A percentile compares a stretch with the other conserved stretches of the same genome.
These are phyloP conservation scores for Oxycera nigricornis DNA, from an alignment of 2,888 invertebrate species.

Conservation along the genomic window DNA sequence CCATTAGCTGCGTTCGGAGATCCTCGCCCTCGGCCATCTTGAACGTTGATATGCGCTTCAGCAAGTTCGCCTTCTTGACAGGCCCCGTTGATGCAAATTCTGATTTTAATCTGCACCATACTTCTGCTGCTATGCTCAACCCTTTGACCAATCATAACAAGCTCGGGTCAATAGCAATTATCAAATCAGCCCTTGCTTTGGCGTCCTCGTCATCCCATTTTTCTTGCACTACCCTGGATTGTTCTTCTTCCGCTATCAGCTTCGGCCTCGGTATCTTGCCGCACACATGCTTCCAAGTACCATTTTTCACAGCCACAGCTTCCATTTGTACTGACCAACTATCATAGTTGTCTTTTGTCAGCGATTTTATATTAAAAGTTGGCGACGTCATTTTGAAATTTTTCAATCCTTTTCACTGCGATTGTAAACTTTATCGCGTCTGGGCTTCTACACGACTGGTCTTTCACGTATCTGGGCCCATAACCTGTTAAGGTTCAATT, in stretches of 20 bases:
- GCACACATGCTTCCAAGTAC: neutral
- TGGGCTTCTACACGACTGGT: too few relatives aligned
- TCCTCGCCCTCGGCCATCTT: constrained; percentile 27
- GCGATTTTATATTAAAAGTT: too few relatives aligned
- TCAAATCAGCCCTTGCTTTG: neutral
- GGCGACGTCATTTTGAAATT: too few relatives aligned
- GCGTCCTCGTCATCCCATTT: neutral
- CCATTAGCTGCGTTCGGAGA: constrained; percentile 9
- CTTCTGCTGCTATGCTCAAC: neutral
- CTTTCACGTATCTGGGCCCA: too few relatives aligned
- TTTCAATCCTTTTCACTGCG: too few relatives aligned
- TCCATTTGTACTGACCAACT: neutral
- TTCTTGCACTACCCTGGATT: neutral
- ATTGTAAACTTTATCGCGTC: too few relatives aligned
- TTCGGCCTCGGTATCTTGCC: neutral
- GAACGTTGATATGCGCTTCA: constrained; percentile 33
- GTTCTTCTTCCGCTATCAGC: neutral
- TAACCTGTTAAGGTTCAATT: too few relatives aligned
- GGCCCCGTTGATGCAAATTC: constrained; percentile 33
- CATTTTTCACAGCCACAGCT: neutral
- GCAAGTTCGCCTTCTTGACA: constrained; percentile 33
- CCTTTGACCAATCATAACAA: constrained; percentile 36
- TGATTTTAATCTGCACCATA: constrained; percentile 32
- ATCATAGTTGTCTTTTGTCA: too few relatives aligned
- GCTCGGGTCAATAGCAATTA: constrained; percentile 6